A percentile compares a stretch with the other conserved stretches of the same genome.
phyloP scores from a whole-genome alignment of 2,888 invertebrate species.

The Dastarcus helophoroides region DNA sequence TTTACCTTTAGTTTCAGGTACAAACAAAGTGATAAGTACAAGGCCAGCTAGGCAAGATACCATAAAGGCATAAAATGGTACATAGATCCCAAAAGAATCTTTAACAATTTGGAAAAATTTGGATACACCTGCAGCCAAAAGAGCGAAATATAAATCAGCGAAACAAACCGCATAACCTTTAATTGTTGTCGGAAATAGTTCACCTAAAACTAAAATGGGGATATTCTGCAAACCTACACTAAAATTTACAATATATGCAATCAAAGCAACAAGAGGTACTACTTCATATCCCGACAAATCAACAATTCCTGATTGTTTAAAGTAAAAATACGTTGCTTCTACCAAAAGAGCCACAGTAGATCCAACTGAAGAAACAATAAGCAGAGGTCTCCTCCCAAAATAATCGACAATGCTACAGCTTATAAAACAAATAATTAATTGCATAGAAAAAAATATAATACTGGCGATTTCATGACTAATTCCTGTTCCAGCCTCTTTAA shows the following conservation, averaged over 20 bases:
- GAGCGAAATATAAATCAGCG: constrained; percentile 39
- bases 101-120: constrained; percentile 39
- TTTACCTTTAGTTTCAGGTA: constrained; percentile 35
- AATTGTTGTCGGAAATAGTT: constrained; percentile 42
- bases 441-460: constrained; percentile 36
- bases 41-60: constrained; percentile 48
- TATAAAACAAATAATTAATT: constrained; percentile 42
- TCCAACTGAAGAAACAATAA: constrained; percentile 39
- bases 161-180: constrained; percentile 46
- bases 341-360: constrained; percentile 33
- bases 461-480: constrained; percentile 30
- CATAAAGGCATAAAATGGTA: constrained; percentile 54
- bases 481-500: constrained; percentile 30
- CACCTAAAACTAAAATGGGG: constrained; percentile 40
- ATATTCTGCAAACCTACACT: constrained; percentile 41
- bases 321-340: constrained; percentile 37
- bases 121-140: constrained; percentile 37
- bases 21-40: constrained; percentile 45
- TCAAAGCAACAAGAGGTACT: constrained; percentile 37
- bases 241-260: constrained; percentile 39
- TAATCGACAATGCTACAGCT: constrained; percentile 47
- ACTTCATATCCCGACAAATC: constrained; percentile 30
- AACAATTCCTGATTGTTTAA: constrained; percentile 28
- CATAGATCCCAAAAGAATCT: constrained; percentile 47
- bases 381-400: constrained; percentile 40